Evolutionary conservation across 2,113 vertebrate species (phyloP), one percentile per base, ranked within the genome.

Genomic region (Dermatemys mawii): DNA sequence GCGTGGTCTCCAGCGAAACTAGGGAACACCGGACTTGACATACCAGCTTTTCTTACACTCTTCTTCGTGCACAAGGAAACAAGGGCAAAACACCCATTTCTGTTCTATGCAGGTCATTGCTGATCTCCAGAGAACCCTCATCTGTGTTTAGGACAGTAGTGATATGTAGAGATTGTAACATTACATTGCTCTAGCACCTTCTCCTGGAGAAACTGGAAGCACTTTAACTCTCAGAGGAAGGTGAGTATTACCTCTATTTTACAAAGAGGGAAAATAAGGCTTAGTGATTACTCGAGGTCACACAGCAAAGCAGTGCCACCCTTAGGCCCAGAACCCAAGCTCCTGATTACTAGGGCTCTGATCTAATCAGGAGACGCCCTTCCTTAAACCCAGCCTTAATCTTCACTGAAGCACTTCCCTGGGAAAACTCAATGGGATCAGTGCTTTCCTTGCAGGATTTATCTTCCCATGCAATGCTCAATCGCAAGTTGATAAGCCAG

Each of bases 401-500:
- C 27, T 60, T 90, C 41, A 16, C 26, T 60, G 24, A 87, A 48
- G 49, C 17, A 55, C 8, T 60, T 60, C 41, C n/a, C 84, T 55
- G 76, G 79, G 5, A 76, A 84, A 11, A 81, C 38, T 76, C 51
- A 22, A 1, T 5, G 48, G 46, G 35, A 85, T 63, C 0, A 0
- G 26, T n/a, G 14, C 51, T 81, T 32, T 16, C 38, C 38, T 41
- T 55, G 38, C 53, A 55, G 24, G 24, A 53, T 38, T 27, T 11
- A 16, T 76, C 60, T 94, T 63, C 81, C 2, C 0, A 44, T 0
- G 2, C 21, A 4, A 1, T 0, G 0, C 0, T 1, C 32, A 57
- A 86, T 51, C 27, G 4, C 6, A n/a, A 8, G 19, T 32, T 11
- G 38, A 44, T 57, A 57, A 85, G 38, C 44, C 1, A 7, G 11